Conservation (phyloP, 2,888 invertebrate genomes). For the Hyposoter didymator region DNA sequence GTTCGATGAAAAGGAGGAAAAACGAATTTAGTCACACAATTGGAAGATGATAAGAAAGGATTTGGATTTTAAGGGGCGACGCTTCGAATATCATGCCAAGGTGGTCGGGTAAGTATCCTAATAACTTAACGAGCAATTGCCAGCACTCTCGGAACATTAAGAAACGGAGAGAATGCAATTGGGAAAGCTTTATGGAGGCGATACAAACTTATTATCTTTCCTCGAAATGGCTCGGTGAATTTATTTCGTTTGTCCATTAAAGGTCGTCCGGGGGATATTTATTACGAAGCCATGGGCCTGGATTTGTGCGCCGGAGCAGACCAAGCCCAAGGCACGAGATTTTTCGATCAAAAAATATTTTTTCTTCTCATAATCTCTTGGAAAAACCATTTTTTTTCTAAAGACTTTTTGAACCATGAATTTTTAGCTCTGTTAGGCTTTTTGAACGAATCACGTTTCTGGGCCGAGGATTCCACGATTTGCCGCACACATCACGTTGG, state of each 20-base stretch:
- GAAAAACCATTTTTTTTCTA: conserved; percentile 20
- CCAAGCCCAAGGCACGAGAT: not conserved
- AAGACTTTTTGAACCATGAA: conserved; percentile 64
- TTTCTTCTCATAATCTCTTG: conserved; percentile 34
- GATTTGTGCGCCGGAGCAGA: not conserved
- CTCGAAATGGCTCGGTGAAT: conserved; percentile 46
- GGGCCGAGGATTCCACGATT: not conserved
- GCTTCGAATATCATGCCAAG: not conserved
- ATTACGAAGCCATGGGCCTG: conserved; percentile 26
- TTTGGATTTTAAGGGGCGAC: not conserved
- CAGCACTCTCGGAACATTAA: not conserved
- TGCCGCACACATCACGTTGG: conserved; percentile 9
- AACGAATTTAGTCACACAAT: not conserved
- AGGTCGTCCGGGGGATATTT: conserved; percentile 41
- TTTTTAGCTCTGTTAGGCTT: conserved; percentile 38
- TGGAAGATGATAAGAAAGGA: too few species aligned
- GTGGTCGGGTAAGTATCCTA: not conserved
- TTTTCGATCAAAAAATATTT: conserved; percentile 21
- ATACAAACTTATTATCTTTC: conserved; percentile 49
- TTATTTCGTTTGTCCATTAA: conserved; percentile 63
- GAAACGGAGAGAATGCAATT: conserved; percentile 1
- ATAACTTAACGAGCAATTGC: conserved; percentile 19
- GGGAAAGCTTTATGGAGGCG: conserved; percentile 55
- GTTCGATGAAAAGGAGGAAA: not conserved
- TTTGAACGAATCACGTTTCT: not conserved